phyloP scores from a whole-genome alignment of 2,797 vertebrate species.

The Myiotriccus ornatus region DNA sequence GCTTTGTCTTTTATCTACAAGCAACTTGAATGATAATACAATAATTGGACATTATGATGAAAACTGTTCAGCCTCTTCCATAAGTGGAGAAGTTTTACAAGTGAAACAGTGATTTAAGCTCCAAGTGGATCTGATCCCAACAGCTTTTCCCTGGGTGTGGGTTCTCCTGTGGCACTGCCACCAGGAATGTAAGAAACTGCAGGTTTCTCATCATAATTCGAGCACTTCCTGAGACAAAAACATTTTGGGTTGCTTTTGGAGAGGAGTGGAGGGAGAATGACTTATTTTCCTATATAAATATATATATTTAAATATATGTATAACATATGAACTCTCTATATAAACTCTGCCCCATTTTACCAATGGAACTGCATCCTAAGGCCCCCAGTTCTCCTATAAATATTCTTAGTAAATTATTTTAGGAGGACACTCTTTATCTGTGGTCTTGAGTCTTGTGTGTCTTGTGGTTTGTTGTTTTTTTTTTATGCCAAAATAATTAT shows the following conservation, averaged over 20 bases:
- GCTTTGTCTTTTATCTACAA: neutral
- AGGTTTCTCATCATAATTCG: neutral
- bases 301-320: too few relatives aligned
- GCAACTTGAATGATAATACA: neutral
- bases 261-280: neutral
- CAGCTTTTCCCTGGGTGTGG: neutral
- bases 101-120: neutral
- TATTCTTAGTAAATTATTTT: neutral
- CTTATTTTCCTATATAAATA: neutral
- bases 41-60: neutral
- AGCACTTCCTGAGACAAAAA: neutral
- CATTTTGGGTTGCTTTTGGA: neutral
- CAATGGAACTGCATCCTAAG: rapidly evolving
- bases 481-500: neutral
- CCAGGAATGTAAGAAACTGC: neutral
- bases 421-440: neutral
- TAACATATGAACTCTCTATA: too few relatives aligned
- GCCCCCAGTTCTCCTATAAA: neutral
- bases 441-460: neutral
- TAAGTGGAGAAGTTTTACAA: neutral
- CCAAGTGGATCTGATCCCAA: neutral
- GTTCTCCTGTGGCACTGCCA: neutral
- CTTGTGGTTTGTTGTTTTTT: neutral
- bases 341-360: neutral
- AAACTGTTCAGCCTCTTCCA: neutral